Percentiles rank a stretch among this genome's conserved stretches.
Evolutionary conservation across 2,113 vertebrate genomes (phyloP).

Genomic region (Planiliza haematocheilus): DNA sequence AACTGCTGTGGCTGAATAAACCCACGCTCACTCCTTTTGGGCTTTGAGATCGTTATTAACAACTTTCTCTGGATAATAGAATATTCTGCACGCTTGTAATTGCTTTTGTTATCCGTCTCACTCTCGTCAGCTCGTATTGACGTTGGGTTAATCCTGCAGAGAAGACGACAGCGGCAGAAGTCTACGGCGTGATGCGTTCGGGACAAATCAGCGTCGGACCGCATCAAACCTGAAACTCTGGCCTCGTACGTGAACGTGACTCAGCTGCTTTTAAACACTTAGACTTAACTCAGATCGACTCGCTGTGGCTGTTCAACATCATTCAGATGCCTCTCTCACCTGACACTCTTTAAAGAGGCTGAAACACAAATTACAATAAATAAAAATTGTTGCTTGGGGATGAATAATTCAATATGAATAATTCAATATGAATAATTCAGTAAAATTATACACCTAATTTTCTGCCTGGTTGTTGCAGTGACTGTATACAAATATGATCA

Average conservation of each 20-base stretch:
- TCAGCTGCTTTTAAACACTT: constrained; percentile 32
- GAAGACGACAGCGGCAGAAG: constrained; percentile 6
- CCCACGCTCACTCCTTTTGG: neutral
- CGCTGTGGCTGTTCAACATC: constrained; percentile 20
- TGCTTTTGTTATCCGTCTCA: neutral
- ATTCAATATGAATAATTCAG: too few species aligned
- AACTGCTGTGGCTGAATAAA: too few species aligned
- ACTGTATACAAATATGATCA: too few species aligned
- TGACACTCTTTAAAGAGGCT: neutral
- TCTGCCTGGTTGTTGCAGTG: too few species aligned
- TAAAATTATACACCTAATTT: neutral
- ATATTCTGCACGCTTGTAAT: neutral
- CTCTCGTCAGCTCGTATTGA: neutral
- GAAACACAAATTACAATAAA: neutral
- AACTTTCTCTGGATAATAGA: neutral
- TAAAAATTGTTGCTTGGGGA: neutral
- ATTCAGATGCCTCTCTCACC: constrained; percentile 18
- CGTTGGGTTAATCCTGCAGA: neutral
- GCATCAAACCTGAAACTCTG: constrained; percentile 6
- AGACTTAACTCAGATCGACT: constrained; percentile 40
- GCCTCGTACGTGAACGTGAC: constrained; percentile 4
- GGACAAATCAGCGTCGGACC: constrained; percentile 23
- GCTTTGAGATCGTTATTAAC: neutral
- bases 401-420: neutral
- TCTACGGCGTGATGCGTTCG: constrained; percentile 19